These are phyloP conservation scores for Salvator merianae DNA, from an alignment of 2,113 vertebrate genomes.

Conservation along the genomic window DNA sequence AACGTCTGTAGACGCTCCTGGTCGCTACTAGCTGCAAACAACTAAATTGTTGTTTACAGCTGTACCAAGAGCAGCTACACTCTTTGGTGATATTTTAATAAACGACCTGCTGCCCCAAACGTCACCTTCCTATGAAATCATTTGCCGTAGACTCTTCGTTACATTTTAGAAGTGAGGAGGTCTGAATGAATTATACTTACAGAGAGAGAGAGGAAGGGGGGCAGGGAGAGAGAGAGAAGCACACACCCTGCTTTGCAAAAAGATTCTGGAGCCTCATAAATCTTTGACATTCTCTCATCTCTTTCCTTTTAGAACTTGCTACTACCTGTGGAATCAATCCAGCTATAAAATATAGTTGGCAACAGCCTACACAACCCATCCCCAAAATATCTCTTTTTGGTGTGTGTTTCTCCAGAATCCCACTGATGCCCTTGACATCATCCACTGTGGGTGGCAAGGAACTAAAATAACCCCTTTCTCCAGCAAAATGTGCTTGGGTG, in stretches of 20 bases:
- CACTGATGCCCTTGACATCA: conserved; percentile 46
- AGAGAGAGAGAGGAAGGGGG: not conserved
- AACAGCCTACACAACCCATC: conserved; percentile 20
- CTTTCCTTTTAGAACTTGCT: conserved; percentile 52
- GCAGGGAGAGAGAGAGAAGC: not conserved
- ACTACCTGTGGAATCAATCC: conserved; percentile 58
- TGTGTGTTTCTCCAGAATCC: conserved; percentile 50
- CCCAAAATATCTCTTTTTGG: conserved; percentile 38
- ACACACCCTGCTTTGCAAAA: not conserved
- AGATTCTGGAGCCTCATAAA: not conserved
- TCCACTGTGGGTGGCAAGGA: conserved; percentile 56
- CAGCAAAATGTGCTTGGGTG: conserved; percentile 18
- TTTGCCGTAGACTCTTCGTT: not conserved
- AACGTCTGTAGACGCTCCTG: too few species aligned
- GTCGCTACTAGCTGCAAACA: too few species aligned
- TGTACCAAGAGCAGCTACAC: too few species aligned
- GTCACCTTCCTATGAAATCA: not conserved
- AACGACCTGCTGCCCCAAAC: not conserved
- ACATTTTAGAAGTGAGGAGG: not conserved
- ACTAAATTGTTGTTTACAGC: too few species aligned
- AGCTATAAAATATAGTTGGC: conserved; percentile 46
- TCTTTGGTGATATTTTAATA: not conserved
- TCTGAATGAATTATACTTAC: not conserved
- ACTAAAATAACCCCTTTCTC: conserved; percentile 51
- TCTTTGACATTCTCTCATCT: not conserved